Evolutionary conservation across 2,797 vertebrate genomes (phyloP), one percentile per base, ranked within the genome.

Genomic region (Helarctos malayanus): DNA sequence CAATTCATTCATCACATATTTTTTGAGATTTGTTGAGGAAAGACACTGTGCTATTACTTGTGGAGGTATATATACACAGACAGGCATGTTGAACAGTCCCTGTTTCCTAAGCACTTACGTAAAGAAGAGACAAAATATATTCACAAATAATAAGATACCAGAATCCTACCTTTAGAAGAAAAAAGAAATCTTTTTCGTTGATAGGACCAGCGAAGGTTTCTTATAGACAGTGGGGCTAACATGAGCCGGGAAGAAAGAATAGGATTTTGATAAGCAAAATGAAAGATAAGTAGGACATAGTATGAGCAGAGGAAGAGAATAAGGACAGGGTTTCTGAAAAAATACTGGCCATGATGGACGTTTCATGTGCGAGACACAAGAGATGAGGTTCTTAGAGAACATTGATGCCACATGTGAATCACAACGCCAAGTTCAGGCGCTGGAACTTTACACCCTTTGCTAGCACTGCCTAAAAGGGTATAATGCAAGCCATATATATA

Each of bases 231-330:
- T 49, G 12, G 76, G 16, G 13, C 19, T 49, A 79, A 76, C 11
- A 49, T 61, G 35, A 85, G 3, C 15, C 52, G 92, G 7, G 21
- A 87, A 45, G 78, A 87, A 63, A n/a, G 10, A 59, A 69, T 49
- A 45, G 10, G n/a, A 81, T 85, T 78, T 68, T 59, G n/a, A 79
- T 47, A 78, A 91, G 12, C 65, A 96, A 97, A 84, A 49, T 84
- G 5, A 47, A 88, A 35, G 25, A 80, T 19, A 81, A 81, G 59
- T 80, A 92, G 76, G 73, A 81, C 91, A 52, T 47, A 68, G 35
- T 57, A 14, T 52, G 32, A 12, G 5, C n/a, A 47, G 29, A 91
- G n/a, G 11, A 54, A 93, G 91, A 91, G 7, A 76, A 38, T 45
- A 93, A 89, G 3, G 71, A 45, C 7, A n/a, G 45, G 0, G 11